Conservation (phyloP, 2,888 invertebrate genomes). For the Bimastos eiseni region DNA sequence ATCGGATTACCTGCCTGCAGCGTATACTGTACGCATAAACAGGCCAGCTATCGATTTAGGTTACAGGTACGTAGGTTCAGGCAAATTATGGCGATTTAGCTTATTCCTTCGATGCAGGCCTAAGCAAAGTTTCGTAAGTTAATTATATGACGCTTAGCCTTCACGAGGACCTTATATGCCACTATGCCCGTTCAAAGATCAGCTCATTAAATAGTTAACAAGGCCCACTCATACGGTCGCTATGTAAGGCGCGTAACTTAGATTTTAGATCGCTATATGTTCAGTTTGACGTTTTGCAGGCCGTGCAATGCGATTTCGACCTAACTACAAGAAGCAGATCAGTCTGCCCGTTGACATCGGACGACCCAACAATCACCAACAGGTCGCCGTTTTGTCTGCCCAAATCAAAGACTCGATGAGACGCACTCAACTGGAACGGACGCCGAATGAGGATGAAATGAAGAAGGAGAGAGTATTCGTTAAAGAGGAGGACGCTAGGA, state of each 20-base stretch:
- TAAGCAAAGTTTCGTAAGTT: too few species aligned
- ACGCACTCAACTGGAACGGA: background rate
- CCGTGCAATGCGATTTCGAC: slow-evolving; percentile 4
- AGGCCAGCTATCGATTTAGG: background rate
- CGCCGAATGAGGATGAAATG: background rate
- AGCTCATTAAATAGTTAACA: too few species aligned
- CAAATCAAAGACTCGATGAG: background rate
- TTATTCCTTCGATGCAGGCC: too few species aligned
- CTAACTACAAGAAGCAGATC: background rate
- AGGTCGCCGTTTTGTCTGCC: background rate
- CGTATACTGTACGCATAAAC: background rate
- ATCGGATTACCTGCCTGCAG: background rate
- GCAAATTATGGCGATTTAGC: too few species aligned
- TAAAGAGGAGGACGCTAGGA: too few species aligned
- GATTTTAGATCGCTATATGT: background rate
- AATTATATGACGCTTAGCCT: too few species aligned
- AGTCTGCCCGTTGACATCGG: background rate
- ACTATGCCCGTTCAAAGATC: too few species aligned
- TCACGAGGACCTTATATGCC: too few species aligned
- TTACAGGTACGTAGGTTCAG: too few species aligned
- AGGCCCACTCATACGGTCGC: too few species aligned
- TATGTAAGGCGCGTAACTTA: too few species aligned
- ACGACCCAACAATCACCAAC: background rate
- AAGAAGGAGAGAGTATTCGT: background rate
- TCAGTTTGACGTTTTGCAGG: background rate